Base-by-base conservation (phyloP, 2,797 vertebrate genomes). In the Adrianichthys oophorus region DNA sequence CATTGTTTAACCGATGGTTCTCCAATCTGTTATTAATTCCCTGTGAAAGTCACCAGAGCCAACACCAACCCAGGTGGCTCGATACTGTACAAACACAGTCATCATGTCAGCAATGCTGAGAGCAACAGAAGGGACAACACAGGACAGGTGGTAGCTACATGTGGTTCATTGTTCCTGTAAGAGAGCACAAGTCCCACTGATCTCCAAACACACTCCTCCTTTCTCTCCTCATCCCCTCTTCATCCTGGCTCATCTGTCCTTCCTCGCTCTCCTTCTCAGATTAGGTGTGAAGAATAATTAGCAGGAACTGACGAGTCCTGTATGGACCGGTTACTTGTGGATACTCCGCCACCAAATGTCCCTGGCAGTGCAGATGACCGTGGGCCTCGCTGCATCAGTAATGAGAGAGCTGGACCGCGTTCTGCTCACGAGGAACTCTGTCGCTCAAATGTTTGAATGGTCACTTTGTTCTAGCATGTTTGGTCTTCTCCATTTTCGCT, bases 261-360 rank as follows among this genome's bases (percentile, higher is more conserved):
- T 84, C 72, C 70, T 76, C 73, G 59, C 63, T 79, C 80, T 75
- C 54, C 64, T 77, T 83, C 81, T 87, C 84, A 78, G 80, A 87
- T 87, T 85, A 90, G 84, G 86, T 87, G 89, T 80, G 86, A 92
- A 85, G 89, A 92, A 90, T 89, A 89, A 91, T 91, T 90, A 89
- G 75, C 85, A 65, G 63, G 81, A 86, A 66, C 84, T 82, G 76
- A 85, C 71, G 76, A 85, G 76, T 62, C 59, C 68, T 68, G 68
- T 60, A 79, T 76, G 81, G 78, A 85, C 76, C 21, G 74, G 59
- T 70, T 70, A 70, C 77, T 85, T 81, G 71, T 59, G 82, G 76
- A 80, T 81, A 85, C 81, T 68, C 70, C 76, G 72, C 56, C 80
- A 90, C 86, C 87, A 90, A 90, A 87, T 92, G 90, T 92, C 85